phyloP scores from a whole-genome alignment of 2,888 invertebrate genomes.

The Amaurobius ferox region DNA sequence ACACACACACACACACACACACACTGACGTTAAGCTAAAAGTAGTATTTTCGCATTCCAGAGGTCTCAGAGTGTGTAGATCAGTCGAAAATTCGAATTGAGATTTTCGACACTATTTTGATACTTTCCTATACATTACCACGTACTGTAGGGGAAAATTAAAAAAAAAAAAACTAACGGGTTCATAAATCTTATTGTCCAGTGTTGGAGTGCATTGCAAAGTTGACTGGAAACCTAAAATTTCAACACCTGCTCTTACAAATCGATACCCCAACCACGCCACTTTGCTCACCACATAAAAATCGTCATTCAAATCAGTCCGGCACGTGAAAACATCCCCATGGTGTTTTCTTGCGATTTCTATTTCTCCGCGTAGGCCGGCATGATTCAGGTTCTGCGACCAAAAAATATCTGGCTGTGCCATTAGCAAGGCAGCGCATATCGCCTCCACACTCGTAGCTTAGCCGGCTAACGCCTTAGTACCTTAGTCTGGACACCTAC shows the following conservation, averaged over 20 bases:
- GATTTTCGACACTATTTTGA: too few relatives aligned
- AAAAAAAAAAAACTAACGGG: too few relatives aligned
- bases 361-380: background rate
- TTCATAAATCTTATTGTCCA: too few relatives aligned
- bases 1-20: too few relatives aligned
- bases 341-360: background rate
- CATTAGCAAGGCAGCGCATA: background rate
- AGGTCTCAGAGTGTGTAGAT: too few relatives aligned
- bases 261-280: background rate
- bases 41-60: too few relatives aligned
- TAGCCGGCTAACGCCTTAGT: slow-evolving; percentile 36
- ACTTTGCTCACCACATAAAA: background rate
- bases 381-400: background rate
- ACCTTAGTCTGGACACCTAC: slow-evolving; percentile 52
- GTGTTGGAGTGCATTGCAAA: too few relatives aligned
- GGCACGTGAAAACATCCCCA: background rate
- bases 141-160: too few relatives aligned
- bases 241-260: background rate
- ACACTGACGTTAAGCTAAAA: too few relatives aligned
- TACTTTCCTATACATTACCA: too few relatives aligned
- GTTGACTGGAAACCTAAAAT: too few relatives aligned
- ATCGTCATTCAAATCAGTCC: background rate
- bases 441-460: slow-evolving; percentile 38
- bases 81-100: too few relatives aligned
- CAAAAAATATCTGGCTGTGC: background rate